Evolutionary conservation across 53 echinoderm and acorn worm species (phyloP), one percentile per base, ranked within the genome.

Genomic region (Stichopus horrens): DNA sequence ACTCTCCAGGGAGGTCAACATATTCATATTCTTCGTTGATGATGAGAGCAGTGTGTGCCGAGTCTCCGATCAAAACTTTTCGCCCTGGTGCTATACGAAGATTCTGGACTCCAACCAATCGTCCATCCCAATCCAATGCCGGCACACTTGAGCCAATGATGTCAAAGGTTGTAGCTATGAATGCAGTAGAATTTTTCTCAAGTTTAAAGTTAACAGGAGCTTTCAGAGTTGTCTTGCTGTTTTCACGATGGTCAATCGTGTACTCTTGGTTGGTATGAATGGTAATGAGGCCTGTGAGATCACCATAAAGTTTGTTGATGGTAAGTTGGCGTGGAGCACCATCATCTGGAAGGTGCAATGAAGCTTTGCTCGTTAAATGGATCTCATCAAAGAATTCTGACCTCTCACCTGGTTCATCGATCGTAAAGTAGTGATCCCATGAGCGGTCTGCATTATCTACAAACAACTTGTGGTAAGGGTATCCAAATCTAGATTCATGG

Each of bases 91-190:
- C 94, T 66, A 96, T 87, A 7, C 96, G 88, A 20, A 96, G 86
- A 86, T 96, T 86, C 83, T 93, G 83, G 10, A 96, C 96, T 22
- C 96, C 96, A 18, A 94, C 90, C 4, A 96, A 88, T 58, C 92
- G 92, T 10, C 96, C 96, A 73, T 96, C 91, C 96, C 96, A 96
- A 14, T 90, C 53, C 16, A 96, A 78, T 7, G 96, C 96, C 21
- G 96, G 96, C 76, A 89, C 74, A 13, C 96, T 94, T 5, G 18
- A 88, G 21, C 96, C 96, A 21, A 94, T 76, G 76, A 96, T 91
- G 80, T 96, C 96, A 83, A 96, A 94, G 9, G 96, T 94, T 9
- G 93, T 93, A 82, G 96, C 94, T 74, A 96, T 75, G 58, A 91
- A 88, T 58, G 94, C 93, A 3, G 90, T 90, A 54, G 92, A 90